phyloP scores from a whole-genome alignment of 1,140 invertebrate genomes.

The Drosophila miranda region DNA sequence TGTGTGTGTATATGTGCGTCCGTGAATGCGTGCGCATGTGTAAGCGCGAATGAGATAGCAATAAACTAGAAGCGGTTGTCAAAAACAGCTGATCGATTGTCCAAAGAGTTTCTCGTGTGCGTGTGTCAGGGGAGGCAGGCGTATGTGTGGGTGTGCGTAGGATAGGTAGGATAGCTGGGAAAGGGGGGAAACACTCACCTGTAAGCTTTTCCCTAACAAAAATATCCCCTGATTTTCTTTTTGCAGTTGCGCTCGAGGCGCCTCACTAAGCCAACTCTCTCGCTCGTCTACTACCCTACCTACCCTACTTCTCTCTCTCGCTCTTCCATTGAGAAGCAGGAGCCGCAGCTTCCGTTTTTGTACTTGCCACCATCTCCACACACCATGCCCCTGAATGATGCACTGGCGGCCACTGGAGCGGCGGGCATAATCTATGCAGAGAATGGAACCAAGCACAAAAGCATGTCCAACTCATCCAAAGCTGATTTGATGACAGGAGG shows the following conservation, averaged over 20 bases:
- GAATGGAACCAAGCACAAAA: slow-evolving; percentile 46
- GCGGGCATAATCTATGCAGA: slow-evolving; percentile 53
- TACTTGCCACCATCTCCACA: too few species aligned
- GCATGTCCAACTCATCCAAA: slow-evolving; percentile 41
- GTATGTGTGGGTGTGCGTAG: slow-evolving; percentile 2
- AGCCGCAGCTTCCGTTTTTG: slow-evolving; percentile 1
- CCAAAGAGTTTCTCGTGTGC: too few species aligned
- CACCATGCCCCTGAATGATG: slow-evolving; percentile 66
- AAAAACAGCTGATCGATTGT: slow-evolving; percentile 52
- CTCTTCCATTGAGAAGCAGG: slow-evolving; percentile 8
- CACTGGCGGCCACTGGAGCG: slow-evolving; percentile 32
- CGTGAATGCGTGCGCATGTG: slow-evolving; percentile 44
- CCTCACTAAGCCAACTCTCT: slow-evolving; percentile 10
- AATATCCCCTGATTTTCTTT: too few species aligned
- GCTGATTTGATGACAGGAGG: slow-evolving; percentile 26
- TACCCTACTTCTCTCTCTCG: background rate
- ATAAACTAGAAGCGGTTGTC: slow-evolving; percentile 49
- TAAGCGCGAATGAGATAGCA: slow-evolving; percentile 34
- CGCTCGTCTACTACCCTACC: slow-evolving; percentile 29
- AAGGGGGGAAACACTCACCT: slow-evolving; percentile 43
- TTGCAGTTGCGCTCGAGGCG: slow-evolving; percentile 33
- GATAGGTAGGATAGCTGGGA: background rate
- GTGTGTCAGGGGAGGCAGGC: background rate
- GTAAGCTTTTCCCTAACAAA: slow-evolving; percentile 43
- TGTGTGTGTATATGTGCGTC: slow-evolving; percentile 25